Evolutionary conservation across 2,888 invertebrate species (phyloP).

Genomic region (Agriopis marginaria): DNA sequence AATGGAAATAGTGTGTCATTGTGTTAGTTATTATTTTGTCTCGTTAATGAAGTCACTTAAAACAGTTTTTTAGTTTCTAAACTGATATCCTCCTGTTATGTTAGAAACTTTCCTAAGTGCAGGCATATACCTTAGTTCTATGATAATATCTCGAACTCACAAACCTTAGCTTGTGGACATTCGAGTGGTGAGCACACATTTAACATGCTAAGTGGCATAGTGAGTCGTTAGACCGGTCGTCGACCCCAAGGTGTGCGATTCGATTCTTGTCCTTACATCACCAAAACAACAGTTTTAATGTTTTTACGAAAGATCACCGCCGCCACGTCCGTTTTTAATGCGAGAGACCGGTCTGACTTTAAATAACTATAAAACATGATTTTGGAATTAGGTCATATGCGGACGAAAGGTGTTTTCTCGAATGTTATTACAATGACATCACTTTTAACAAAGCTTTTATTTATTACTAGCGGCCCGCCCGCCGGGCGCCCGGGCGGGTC

Average conservation of each 20-base stretch:
- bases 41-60: too few species aligned
- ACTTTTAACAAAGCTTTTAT: too few species aligned
- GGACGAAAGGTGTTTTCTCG: slow-evolving; percentile 5
- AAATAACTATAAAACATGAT: slow-evolving; percentile 28
- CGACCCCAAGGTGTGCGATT: slow-evolving; percentile 34
- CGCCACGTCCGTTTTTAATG: slow-evolving; percentile 20
- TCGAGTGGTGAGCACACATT: slow-evolving; percentile 40
- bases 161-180: slow-evolving; percentile 1
- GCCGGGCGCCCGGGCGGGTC: too few species aligned
- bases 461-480: too few species aligned
- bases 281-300: slow-evolving; percentile 36
- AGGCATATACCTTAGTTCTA: too few species aligned
- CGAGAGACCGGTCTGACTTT: slow-evolving; percentile 27
- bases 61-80: too few species aligned
- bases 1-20: too few species aligned
- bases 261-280: slow-evolving; percentile 37
- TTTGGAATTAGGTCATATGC: slow-evolving; percentile 28
- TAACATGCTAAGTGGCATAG: slow-evolving; percentile 41
- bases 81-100: too few species aligned
- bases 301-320: slow-evolving; percentile 24
- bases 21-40: too few species aligned
- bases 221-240: slow-evolving; percentile 31
- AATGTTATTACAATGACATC: neutral
- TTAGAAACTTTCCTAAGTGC: too few species aligned
- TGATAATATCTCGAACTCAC: too few species aligned